A percentile compares a stretch with the other conserved stretches of the same genome.
Conservation (phyloP, 2,888 invertebrate species). For the Drosophila mulleri region DNA sequence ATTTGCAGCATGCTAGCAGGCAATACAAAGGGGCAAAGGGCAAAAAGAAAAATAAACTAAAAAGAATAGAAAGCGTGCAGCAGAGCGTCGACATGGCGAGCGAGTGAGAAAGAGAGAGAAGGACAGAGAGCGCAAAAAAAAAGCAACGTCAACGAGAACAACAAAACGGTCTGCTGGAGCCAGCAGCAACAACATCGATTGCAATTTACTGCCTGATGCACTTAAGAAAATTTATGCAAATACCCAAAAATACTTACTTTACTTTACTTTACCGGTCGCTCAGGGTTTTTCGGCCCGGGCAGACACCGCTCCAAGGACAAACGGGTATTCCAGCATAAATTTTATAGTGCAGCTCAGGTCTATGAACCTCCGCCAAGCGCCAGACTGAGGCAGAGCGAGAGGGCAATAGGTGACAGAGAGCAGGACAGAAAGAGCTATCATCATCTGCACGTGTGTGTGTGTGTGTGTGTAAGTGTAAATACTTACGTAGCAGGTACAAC, state of each 20-base stretch:
- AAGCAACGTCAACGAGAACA: constrained; percentile 7
- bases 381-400: constrained; percentile 13
- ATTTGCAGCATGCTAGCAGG: constrained; percentile 77
- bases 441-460: constrained; percentile 14
- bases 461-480: constrained; percentile 36
- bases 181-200: constrained; percentile 74
- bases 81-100: constrained; percentile 25
- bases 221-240: constrained; percentile 84
- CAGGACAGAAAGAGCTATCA: constrained; percentile 25
- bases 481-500: constrained; percentile 48
- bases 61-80: constrained; percentile 67
- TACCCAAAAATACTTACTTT: constrained; percentile 83
- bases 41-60: constrained; percentile 11
- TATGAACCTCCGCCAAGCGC: constrained; percentile 62
- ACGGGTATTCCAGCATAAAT: constrained; percentile 77
- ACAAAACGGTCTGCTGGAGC: constrained; percentile 28
- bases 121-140: constrained; percentile 11
- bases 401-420: neutral
- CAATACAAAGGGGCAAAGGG: constrained; percentile 40
- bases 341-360: constrained; percentile 79
- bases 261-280: constrained; percentile 63
- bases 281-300: constrained; percentile 46
- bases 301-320: constrained; percentile 76
- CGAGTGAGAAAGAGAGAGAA: constrained; percentile 15
- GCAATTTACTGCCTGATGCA: constrained; percentile 83